Evolutionary conservation across 2,888 invertebrate species (phyloP).

Genomic region (Drosophila peninsularis): DNA sequence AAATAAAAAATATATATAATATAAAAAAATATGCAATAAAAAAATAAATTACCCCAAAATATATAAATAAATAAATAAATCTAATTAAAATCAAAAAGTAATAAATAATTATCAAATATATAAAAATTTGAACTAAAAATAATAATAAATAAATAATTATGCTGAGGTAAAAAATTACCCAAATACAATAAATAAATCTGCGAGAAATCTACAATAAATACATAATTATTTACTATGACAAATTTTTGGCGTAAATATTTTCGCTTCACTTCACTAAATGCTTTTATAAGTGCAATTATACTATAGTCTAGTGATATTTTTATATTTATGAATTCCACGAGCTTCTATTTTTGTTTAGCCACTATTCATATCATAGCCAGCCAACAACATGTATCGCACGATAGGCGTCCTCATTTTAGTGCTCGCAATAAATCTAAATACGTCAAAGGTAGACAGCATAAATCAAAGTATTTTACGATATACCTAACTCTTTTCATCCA

Average conservation of each 20-base stretch:
- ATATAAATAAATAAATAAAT: too few relatives aligned
- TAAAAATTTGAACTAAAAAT: not conserved
- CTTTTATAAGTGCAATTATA: not conserved
- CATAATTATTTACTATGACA: not conserved
- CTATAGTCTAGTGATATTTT: too few relatives aligned
- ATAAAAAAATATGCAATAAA: too few relatives aligned
- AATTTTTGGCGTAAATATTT: too few relatives aligned
- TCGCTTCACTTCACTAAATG: not conserved
- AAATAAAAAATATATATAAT: not conserved
- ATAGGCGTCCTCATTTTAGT: not conserved
- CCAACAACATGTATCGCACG: conserved; percentile 3
- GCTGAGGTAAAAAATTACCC: too few relatives aligned
- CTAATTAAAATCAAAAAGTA: too few relatives aligned
- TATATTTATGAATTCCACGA: not conserved
- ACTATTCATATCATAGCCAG: not conserved
- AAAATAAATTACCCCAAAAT: too few relatives aligned
- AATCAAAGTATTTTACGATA: not conserved
- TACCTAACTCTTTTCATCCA: not conserved
- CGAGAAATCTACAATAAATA: not conserved
- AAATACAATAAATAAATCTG: not conserved
- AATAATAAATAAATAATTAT: not conserved
- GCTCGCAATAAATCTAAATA: not conserved
- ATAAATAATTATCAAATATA: too few relatives aligned
- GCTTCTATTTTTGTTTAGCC: not conserved
- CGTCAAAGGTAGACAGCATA: not conserved